Conservation (phyloP, 2,113 vertebrate genomes). For the Bubo scandiacus region DNA sequence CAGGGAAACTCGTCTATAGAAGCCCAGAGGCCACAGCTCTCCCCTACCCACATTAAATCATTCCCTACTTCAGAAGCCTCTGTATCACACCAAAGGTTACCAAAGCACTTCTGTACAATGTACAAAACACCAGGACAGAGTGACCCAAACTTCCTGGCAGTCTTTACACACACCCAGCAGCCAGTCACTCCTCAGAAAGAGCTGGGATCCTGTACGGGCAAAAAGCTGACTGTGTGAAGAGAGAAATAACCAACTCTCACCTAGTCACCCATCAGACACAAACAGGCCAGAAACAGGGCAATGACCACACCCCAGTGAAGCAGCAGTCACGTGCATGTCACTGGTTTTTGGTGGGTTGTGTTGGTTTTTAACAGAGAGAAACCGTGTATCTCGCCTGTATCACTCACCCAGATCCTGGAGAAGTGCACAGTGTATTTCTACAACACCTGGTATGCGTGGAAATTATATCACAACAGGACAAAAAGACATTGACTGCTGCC, state of each 20-base stretch:
- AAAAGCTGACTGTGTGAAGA: background rate
- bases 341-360: background rate
- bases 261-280: background rate
- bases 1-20: background rate
- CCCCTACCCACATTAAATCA: background rate
- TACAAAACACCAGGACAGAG: background rate
- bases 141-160: background rate
- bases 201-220: background rate
- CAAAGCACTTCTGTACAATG: background rate
- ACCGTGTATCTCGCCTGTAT: accelerated
- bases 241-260: background rate
- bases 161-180: background rate
- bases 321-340: background rate
- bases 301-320: too few relatives aligned
- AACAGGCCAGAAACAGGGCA: background rate
- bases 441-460: background rate
- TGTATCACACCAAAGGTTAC: background rate
- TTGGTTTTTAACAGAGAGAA: background rate
- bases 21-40: background rate
- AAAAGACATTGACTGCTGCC: background rate
- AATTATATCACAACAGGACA: background rate
- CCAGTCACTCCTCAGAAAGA: background rate
- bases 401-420: background rate
- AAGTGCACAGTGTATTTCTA: background rate
- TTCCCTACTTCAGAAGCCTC: background rate